Conservation (phyloP, 2,888 invertebrate genomes). For the Poecilus cupreus region DNA sequence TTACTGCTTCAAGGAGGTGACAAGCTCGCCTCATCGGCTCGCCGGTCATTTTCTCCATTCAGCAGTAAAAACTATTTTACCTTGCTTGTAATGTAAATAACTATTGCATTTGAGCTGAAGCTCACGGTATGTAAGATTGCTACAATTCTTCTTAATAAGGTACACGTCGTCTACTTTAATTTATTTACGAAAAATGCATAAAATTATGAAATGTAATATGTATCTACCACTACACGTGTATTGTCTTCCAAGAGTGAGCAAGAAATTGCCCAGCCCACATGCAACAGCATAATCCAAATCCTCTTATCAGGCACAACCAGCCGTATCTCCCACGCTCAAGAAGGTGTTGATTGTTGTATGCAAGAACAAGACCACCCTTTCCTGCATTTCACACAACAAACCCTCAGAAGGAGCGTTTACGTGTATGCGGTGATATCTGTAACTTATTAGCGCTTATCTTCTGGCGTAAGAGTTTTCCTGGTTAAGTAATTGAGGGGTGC, state of each 20-base stretch:
- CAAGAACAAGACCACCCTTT: background rate
- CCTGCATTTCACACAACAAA: background rate
- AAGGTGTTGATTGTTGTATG: conserved; percentile 31
- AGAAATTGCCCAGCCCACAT: background rate
- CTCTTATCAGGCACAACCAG: conserved; percentile 12
- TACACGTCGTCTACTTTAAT: no score
- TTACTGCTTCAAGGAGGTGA: no score
- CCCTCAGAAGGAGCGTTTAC: background rate
- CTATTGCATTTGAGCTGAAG: no score
- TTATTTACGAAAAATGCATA: no score
- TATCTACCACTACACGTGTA: no score
- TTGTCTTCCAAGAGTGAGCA: background rate
- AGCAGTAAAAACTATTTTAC: no score
- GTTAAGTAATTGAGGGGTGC: conserved; percentile 66
- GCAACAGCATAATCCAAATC: conserved; percentile 36
- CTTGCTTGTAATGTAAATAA: no score
- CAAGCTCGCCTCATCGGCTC: no score
- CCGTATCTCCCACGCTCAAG: background rate
- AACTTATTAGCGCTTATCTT: conserved; percentile 56
- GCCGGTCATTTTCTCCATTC: no score
- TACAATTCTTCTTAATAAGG: no score
- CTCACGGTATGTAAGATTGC: no score
- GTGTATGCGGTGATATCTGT: conserved; percentile 9
- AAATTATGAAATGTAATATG: no score
- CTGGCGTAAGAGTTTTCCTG: conserved; percentile 61